Evolutionary conservation across 2,888 invertebrate genomes (phyloP).

Genomic region (Spialia ferax): DNA sequence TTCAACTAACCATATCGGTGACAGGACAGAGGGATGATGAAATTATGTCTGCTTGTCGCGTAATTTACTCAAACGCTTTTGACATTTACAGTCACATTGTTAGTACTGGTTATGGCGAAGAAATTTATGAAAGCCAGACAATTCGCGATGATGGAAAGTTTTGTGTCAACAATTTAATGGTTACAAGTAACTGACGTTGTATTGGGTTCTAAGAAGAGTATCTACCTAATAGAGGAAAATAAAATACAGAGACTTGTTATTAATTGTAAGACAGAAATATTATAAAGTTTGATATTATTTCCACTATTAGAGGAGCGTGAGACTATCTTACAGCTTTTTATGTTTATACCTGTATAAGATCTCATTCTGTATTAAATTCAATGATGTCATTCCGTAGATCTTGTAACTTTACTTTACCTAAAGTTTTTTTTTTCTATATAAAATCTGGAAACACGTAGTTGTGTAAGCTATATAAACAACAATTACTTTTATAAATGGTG

Average conservation of each 20-base stretch:
- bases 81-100: conserved; percentile 28
- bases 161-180: conserved; percentile 7
- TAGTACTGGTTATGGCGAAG: conserved; percentile 27
- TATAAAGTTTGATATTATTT: too few species aligned
- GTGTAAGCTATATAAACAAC: too few species aligned
- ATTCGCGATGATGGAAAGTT: conserved; percentile 6
- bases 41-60: conserved; percentile 39
- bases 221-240: not conserved
- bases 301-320: too few species aligned
- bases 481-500: too few species aligned
- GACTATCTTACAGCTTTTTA: too few species aligned
- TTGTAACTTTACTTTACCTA: too few species aligned
- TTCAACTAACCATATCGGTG: conserved; percentile 26
- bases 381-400: too few species aligned
- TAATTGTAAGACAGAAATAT: not conserved
- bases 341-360: too few species aligned
- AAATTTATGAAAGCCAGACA: conserved; percentile 33
- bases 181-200: not conserved
- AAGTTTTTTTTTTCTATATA: too few species aligned
- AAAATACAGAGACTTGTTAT: not conserved
- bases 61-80: conserved; percentile 37
- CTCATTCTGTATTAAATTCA: too few species aligned
- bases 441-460: too few species aligned
- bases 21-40: conserved; percentile 23
- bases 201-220: not conserved